phyloP scores from a whole-genome alignment of 2,797 vertebrate species.

The Pangasius mekongensis region DNA sequence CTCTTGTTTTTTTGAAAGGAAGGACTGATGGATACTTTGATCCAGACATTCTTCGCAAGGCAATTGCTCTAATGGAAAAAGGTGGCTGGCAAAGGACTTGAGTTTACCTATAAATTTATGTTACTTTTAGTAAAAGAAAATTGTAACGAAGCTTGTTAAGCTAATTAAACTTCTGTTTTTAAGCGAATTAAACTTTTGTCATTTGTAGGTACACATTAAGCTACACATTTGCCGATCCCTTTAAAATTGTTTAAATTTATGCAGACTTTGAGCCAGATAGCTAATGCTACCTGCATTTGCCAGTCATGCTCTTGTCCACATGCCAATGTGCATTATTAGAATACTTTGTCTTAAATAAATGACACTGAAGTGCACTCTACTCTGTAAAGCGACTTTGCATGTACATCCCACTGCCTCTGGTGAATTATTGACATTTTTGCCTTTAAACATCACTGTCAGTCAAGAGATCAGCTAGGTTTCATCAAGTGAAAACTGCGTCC shows the following conservation, averaged over 20 bases:
- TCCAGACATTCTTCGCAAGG: background rate
- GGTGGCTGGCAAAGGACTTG: background rate
- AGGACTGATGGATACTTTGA: background rate
- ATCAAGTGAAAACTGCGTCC: background rate
- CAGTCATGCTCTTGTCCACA: too few relatives aligned
- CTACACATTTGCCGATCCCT: background rate
- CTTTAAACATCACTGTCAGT: background rate
- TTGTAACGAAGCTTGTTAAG: background rate
- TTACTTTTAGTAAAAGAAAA: background rate
- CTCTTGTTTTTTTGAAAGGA: background rate
- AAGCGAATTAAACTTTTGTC: background rate
- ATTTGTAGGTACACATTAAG: background rate
- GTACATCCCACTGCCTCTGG: background rate
- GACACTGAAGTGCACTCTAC: background rate
- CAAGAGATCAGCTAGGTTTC: background rate
- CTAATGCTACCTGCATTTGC: background rate
- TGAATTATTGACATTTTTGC: background rate
- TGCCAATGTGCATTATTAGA: background rate
- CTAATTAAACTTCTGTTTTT: background rate
- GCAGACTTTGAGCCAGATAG: background rate
- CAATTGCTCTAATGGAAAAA: background rate
- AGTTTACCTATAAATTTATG: background rate
- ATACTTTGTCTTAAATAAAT: background rate
- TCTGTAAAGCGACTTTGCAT: background rate
- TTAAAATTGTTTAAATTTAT: background rate